Base-by-base conservation (phyloP, 2,797 vertebrate genomes). In the Clamator glandarius region DNA sequence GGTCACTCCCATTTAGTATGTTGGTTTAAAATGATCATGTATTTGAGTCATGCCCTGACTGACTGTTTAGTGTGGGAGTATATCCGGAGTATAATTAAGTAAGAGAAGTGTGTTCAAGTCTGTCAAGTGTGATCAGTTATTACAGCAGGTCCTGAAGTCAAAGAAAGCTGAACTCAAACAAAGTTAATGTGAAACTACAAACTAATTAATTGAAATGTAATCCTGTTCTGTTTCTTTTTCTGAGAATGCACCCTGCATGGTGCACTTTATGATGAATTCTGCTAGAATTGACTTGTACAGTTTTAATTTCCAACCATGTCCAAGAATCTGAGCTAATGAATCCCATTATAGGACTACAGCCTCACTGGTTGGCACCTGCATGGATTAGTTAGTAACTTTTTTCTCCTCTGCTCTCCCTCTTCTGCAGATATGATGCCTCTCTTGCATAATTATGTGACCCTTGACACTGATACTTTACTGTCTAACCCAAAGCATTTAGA, bases 401-500 rank as follows among this genome's bases (percentile, higher is more conserved):
- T 80, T 81, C 76, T 94, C 36, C 80, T 94, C 84, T 78, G 11
- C 48, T 90, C 14, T 89, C 67, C 28, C 17, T 87, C 1, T 92
- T 94, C 73, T 96, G 52, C 97, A 99, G 99, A 99, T 97, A 99
- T 99, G 99, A 99, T 99, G 99, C 99, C 99, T 92, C 98, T 99
- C 50, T 96, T 99, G 95, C 99, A 99, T 97, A 99, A 99, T 97
- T 99, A 99, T 35, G 98, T 99, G 93, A 99, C 99, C 3, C 98
- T 99, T 93, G 99, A 99, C 84, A 99, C 99, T 4, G 98, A 98
- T 95, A 98, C 98, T 95, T 98, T 99, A 67, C 96, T 99, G 42
- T 98, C 99, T 78, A 99, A 98, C 94, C 98, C 99, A 31, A 99
- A 99, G 87, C 98, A 99, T 96, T 96, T 99, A 84, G 99, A 99